Base-by-base conservation (phyloP, 2,888 invertebrate genomes). In the Latrodectus elegans region DNA sequence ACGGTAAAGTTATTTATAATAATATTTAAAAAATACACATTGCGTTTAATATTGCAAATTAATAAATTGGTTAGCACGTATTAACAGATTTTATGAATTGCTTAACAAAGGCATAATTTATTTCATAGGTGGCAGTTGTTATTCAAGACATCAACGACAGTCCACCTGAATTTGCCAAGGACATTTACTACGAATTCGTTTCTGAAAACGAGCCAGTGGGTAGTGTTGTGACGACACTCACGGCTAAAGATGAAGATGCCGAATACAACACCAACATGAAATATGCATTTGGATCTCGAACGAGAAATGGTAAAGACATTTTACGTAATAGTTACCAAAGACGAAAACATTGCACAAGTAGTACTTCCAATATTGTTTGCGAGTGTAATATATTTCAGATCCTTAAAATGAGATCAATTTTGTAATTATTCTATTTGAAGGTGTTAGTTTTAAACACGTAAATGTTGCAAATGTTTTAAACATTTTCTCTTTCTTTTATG, bases 121-220 rank as follows among this genome's bases (percentile, higher is more conserved):
- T 14, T 15, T 64, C 49, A 12, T 12, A 90, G 89, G 90, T 90
- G n/a, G 90, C 89, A 11, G 90, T 90, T n/a, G 89, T 90, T 11
- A 90, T 90, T 17, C 90, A 90, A 64, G 90, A 90, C 72, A 90
- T 90, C 64, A 91, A 91, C 67, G 91, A 91, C 88, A 90, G 90
- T 77, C 90, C 91, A 11, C 91, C 91, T 2, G 89, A 90, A 71
- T 91, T 91, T 67, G 89, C 90, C 38, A 89, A 90, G 70, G 91
- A 91, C 22, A 84, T 89, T 0, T 91, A 90, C 71, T 90, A 90
- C 60, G 88, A 90, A 51, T 90, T 90, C 79, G 90, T 91, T 9
- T 90, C 90, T 8, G 91, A 91, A 80, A 91, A 90, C 75, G 90
- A 90, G 12, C 90, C 91, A 11, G 90, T 91, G 4, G 91, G 91